Percentiles rank a stretch among this genome's conserved stretches.
These are phyloP conservation scores for Pelusios castaneus DNA, from an alignment of 2,113 vertebrate genomes.

Conservation along the genomic window DNA sequence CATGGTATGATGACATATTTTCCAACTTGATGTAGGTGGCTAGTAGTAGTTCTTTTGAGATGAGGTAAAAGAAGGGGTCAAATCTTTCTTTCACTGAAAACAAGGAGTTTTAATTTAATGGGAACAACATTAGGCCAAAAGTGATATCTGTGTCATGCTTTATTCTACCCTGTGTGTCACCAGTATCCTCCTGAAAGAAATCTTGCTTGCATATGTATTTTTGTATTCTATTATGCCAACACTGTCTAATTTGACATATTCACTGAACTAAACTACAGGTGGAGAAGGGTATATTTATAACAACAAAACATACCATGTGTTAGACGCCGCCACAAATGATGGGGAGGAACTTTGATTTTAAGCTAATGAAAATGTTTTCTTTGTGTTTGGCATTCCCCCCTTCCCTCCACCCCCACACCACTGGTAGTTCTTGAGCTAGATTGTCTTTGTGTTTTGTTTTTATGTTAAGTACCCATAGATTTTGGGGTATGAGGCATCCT, in stretches of 20 bases:
- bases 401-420: background rate
- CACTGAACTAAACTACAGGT: background rate
- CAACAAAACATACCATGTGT: background rate
- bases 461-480: background rate
- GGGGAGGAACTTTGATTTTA: background rate
- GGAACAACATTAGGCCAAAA: background rate
- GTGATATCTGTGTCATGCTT: background rate
- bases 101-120: background rate
- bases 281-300: background rate
- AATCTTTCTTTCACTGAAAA: background rate
- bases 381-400: background rate
- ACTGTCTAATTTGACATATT: background rate
- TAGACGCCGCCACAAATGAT: background rate
- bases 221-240: background rate
- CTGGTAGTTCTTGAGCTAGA: background rate
- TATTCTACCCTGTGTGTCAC: background rate
- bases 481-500: background rate
- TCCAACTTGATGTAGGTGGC: background rate
- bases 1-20: background rate
- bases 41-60: background rate
- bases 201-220: background rate
- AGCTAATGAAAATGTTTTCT: background rate
- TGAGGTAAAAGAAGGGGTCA: background rate
- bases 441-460: background rate
- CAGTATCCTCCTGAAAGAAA: background rate